phyloP scores from a whole-genome alignment of 2,797 vertebrate species.

The Falco peregrinus region DNA sequence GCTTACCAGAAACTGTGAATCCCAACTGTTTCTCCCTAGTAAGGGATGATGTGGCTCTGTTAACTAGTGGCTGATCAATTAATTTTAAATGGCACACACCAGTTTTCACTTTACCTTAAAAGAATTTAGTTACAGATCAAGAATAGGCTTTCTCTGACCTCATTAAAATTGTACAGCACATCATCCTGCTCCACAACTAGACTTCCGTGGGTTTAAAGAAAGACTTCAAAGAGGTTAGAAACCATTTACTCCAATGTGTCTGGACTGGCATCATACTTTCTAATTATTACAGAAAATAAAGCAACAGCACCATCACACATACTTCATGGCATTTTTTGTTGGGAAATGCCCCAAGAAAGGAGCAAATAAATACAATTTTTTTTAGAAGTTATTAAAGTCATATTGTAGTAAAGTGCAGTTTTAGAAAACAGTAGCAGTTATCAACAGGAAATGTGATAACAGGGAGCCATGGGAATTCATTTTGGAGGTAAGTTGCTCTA shows the following conservation, averaged over 20 bases:
- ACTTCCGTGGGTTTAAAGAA: not conserved
- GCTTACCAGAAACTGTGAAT: not conserved
- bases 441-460: conserved; percentile 4
- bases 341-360: not conserved
- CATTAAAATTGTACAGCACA: not conserved
- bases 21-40: not conserved
- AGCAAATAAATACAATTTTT: conserved; percentile 37
- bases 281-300: not conserved
- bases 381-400: not conserved
- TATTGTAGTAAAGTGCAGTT: not conserved
- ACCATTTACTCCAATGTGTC: not conserved
- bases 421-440: conserved; percentile 41
- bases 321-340: not conserved
- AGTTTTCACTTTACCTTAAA: not conserved
- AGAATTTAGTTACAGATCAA: not conserved
- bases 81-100: not conserved
- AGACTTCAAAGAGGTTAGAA: not conserved
- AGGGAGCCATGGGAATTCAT: not conserved
- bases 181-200: not conserved
- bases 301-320: not conserved
- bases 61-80: not conserved
- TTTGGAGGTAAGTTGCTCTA: conserved; percentile 10
- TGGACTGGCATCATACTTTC: not conserved
- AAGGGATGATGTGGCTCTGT: not conserved
- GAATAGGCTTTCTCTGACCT: not conserved